Conservation (phyloP, 1,140 invertebrate species). For the Antheraea mylitta region DNA sequence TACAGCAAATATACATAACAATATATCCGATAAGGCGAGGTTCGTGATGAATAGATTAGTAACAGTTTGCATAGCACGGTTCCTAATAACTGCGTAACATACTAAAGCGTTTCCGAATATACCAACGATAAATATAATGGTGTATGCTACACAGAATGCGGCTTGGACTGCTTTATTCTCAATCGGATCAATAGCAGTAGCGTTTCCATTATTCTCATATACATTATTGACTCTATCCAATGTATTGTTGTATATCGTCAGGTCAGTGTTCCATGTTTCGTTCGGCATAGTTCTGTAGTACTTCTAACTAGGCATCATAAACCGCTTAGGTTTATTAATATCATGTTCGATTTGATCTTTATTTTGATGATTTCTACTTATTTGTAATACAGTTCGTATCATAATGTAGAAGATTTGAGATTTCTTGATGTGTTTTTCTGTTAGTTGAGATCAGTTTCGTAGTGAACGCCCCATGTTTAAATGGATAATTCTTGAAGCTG, state of each 20-base stretch:
- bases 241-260: constrained; percentile 43
- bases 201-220: constrained; percentile 38
- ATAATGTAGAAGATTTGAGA: background rate
- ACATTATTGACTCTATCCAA: constrained; percentile 30
- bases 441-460: background rate
- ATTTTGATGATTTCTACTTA: constrained; percentile 5
- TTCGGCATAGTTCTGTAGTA: constrained; percentile 54
- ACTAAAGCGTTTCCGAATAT: constrained; percentile 96
- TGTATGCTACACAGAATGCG: constrained; percentile 91
- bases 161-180: constrained; percentile 84
- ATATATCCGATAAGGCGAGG: constrained; percentile 95
- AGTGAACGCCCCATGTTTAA: background rate
- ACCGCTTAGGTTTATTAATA: constrained; percentile 40
- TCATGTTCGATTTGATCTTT: constrained; percentile 37
- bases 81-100: constrained; percentile 94
- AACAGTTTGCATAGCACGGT: constrained; percentile 97
- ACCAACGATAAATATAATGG: constrained; percentile 92
- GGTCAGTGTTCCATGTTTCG: constrained; percentile 48
- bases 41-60: constrained; percentile 99
- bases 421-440: background rate
- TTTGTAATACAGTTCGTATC: background rate
- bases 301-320: constrained; percentile 59
- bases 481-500: background rate
- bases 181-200: constrained; percentile 77
- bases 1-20: constrained; percentile 95